phyloP scores from a whole-genome alignment of 2,797 vertebrate species.

The Sebastiscus albofasciatus region DNA sequence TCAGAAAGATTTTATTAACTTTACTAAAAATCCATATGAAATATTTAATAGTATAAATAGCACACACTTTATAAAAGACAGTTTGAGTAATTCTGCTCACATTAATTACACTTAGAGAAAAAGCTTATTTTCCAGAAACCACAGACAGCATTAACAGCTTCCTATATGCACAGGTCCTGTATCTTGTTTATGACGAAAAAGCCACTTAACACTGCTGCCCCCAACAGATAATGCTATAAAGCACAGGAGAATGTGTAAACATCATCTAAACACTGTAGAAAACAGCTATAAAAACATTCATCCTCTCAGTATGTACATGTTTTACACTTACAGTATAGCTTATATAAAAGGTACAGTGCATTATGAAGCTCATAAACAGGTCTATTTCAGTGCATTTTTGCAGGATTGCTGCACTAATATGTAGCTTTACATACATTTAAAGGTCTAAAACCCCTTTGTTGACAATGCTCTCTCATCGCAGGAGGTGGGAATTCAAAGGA shows the following conservation, averaged over 20 bases:
- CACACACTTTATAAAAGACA: conserved; percentile 67
- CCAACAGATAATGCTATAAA: conserved; percentile 47
- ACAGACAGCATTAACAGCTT: conserved; percentile 58
- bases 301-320: conserved; percentile 45
- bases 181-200: conserved; percentile 40
- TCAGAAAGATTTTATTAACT: conserved; percentile 50
- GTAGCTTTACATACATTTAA: conserved; percentile 3
- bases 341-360: conserved; percentile 75
- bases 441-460: conserved; percentile 11
- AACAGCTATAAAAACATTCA: conserved; percentile 60
- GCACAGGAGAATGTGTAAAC: conserved; percentile 52
- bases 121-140: conserved; percentile 55
- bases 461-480: conserved; percentile 5
- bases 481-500: conserved; percentile 50
- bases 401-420: conserved; percentile 20
- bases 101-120: conserved; percentile 59
- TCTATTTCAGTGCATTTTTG: conserved; percentile 41
- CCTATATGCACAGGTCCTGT: conserved; percentile 47
- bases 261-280: conserved; percentile 75
- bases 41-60: conserved; percentile 67
- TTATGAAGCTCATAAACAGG: conserved; percentile 48
- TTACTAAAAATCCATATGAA: conserved; percentile 66
- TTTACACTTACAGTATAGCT: conserved; percentile 61
- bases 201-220: conserved; percentile 54
- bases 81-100: conserved; percentile 41